Evolutionary conservation across 2,888 invertebrate genomes (phyloP), one percentile per base, ranked within the genome.

Genomic region (Nemurella pictetii): DNA sequence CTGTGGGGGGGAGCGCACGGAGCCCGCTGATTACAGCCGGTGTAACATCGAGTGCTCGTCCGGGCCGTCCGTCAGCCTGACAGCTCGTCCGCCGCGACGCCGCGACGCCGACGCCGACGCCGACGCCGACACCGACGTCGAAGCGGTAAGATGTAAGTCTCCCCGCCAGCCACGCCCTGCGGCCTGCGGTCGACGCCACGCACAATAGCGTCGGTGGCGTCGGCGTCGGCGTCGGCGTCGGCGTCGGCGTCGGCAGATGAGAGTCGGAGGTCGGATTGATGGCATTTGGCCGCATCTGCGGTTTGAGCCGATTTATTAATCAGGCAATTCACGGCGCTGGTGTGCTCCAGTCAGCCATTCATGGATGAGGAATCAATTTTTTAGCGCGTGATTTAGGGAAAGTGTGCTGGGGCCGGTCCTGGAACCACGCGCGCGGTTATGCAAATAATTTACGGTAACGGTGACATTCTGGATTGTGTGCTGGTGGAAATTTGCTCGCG

Each of bases 261-360:
- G 55, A 36, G 55, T n/a, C 0, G 32, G 25, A 20, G 15, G n/a
- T 74, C 36, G 82, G 80, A 82, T 82, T 72, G 82, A 82, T 82
- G 72, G 28, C 29, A 28, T 4, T 28, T 28, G 55, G 82, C n/a
- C 82, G 55, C 82, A 82, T 55, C 82, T 82, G 82, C 15, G 82
- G 82, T 82, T 82, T 82, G 27, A 55, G 27, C 72, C 82, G 28
- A 82, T 72, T 26, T 72, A 82, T 82, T 82, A 82, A 82, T 82
- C 82, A 82, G 82, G 9, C 72, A 15, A 55, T n/a, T 72, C 72
- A 28, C 55, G 28, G 55, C 20, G 20, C 15, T 12, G 9, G 20
- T 20, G 55, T 55, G 55, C 20, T 20, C 1, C 55, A 20, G 20
- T 7, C 15, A 55, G 55, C 15, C 32, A 32, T 32, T 32, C 32